These are phyloP conservation scores for Gopherus flavomarginatus DNA, from an alignment of 2,113 vertebrate genomes.

Conservation along the genomic window DNA sequence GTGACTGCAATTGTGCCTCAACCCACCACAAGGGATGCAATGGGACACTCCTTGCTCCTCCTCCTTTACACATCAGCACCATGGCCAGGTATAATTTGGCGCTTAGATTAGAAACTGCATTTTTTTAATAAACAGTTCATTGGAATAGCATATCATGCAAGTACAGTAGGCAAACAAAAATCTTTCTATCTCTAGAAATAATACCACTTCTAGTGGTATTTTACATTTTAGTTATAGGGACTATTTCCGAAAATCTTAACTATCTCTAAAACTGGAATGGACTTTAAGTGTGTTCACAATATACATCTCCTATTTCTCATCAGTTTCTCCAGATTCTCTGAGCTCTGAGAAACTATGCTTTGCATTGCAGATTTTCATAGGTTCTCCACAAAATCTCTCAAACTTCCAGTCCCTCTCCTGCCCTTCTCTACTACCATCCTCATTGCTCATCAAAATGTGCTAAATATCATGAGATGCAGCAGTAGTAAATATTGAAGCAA, in stretches of 20 bases:
- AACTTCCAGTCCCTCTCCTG: not conserved
- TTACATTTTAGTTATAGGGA: not conserved
- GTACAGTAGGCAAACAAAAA: not conserved
- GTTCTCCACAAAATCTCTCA: not conserved
- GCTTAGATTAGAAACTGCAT: not conserved
- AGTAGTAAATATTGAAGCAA: conserved; percentile 30
- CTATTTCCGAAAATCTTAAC: not conserved
- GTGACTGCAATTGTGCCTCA: fast-evolving
- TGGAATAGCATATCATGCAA: not conserved
- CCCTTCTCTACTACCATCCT: not conserved
- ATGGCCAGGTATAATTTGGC: not conserved
- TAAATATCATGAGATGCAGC: not conserved
- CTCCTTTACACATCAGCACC: not conserved
- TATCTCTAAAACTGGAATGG: not conserved
- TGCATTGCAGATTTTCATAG: fast-evolving
- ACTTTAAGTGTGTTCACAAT: not conserved
- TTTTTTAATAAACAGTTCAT: not conserved
- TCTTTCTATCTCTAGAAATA: not conserved
- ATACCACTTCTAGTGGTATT: not conserved
- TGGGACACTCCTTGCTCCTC: not conserved
- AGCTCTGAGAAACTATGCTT: not conserved
- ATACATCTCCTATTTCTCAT: not conserved
- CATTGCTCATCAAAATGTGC: not conserved
- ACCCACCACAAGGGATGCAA: not conserved
- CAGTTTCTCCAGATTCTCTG: not conserved